Conservation (phyloP, 2,797 vertebrate genomes). For the Sebastes minor region DNA sequence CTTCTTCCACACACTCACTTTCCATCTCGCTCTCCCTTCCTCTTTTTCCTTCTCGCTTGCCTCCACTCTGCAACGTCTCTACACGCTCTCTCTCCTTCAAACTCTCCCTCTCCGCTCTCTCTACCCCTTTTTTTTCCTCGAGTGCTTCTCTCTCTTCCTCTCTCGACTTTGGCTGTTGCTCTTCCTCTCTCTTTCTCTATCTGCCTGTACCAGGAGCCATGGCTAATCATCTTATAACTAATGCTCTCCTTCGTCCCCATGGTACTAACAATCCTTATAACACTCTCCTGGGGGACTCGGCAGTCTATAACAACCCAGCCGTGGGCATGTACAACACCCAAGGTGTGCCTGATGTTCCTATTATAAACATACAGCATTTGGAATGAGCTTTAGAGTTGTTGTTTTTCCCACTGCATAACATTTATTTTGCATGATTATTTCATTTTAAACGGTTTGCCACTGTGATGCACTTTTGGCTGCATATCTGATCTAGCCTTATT, state of each 20-base stretch:
- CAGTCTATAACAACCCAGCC: constrained; percentile 99
- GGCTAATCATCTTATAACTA: constrained; percentile 99
- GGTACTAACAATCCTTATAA: constrained; percentile 99
- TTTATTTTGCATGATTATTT: constrained; percentile 55
- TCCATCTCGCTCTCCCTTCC: constrained; percentile 55
- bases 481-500: constrained; percentile 37
- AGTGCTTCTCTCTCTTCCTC: constrained; percentile 55
- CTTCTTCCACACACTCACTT: constrained; percentile 77
- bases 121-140: constrained; percentile 34
- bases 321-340: constrained; percentile 99
- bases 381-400: constrained; percentile 21
- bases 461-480: constrained; percentile 17
- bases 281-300: constrained; percentile 99
- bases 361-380: constrained; percentile 36
- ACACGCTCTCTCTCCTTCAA: constrained; percentile 51
- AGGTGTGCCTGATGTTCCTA: constrained; percentile 90
- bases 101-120: constrained; percentile 26
- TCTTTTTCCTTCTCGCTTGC: constrained; percentile 41
- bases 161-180: constrained; percentile 68
- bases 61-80: constrained; percentile 62
- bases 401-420: background rate
- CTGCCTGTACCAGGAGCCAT: constrained; percentile 99
- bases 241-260: constrained; percentile 99
- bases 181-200: constrained; percentile 75
- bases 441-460: constrained; percentile 19